Evolutionary conservation across 2,888 invertebrate species (phyloP).

Genomic region (Xestia sexstrigata): DNA sequence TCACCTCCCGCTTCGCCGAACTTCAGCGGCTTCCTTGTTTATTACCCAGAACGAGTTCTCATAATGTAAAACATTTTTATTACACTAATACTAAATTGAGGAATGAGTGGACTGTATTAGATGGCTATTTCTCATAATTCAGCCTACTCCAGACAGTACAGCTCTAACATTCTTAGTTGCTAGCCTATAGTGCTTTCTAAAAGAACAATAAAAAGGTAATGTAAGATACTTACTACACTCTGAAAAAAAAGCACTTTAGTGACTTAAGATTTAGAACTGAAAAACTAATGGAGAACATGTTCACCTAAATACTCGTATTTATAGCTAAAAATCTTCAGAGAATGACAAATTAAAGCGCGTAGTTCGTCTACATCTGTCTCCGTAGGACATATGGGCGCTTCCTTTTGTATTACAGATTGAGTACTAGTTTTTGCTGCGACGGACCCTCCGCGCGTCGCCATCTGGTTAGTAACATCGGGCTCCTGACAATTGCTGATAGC

Average conservation of each 20-base stretch:
- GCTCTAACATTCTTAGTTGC: background rate
- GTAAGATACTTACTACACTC: background rate
- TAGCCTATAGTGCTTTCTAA: background rate
- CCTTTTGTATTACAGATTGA: slow-evolving; percentile 58
- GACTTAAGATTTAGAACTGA: background rate
- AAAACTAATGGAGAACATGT: background rate
- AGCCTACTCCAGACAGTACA: background rate
- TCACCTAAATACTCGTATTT: background rate
- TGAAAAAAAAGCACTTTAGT: background rate
- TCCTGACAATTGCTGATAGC: slow-evolving; percentile 86
- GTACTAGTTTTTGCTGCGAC: slow-evolving; percentile 78
- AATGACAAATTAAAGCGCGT: slow-evolving; percentile 26
- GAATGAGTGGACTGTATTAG: slow-evolving; percentile 38
- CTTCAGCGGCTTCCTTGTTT: slow-evolving; percentile 88
- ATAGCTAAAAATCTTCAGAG: slow-evolving; percentile 10
- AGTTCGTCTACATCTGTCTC: slow-evolving; percentile 8
- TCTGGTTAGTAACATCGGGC: slow-evolving; percentile 87
- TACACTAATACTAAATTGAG: slow-evolving; percentile 60
- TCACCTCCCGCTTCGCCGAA: slow-evolving; percentile 87
- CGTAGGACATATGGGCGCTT: slow-evolving; percentile 37
- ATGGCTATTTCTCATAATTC: slow-evolving; percentile 48
- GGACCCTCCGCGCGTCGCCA: slow-evolving; percentile 86
- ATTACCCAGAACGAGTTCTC: slow-evolving; percentile 86
- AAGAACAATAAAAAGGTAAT: background rate
- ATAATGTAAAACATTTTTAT: slow-evolving; percentile 72